Conservation (phyloP, 2,797 vertebrate species). For the Nannoperca australis region DNA sequence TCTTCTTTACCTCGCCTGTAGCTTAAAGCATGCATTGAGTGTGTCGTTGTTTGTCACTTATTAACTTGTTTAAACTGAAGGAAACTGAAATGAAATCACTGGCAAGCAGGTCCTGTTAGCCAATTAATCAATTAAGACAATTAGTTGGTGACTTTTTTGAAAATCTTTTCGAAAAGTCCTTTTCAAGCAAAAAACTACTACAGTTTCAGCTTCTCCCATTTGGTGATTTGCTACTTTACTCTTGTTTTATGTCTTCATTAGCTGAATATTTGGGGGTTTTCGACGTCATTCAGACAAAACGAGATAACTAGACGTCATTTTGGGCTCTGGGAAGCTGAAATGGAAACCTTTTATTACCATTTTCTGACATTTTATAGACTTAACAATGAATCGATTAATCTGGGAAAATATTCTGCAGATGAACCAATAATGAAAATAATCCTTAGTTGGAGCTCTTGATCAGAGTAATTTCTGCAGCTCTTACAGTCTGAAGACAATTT, state of each 20-base stretch:
- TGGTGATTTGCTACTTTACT: neutral
- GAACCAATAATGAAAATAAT: neutral
- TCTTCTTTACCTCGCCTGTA: conserved; percentile 56
- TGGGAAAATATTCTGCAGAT: neutral
- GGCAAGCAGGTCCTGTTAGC: neutral
- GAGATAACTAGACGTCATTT: neutral
- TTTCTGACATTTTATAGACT: neutral
- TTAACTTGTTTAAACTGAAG: neutral
- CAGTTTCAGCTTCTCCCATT: neutral
- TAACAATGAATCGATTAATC: neutral
- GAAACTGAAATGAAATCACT: neutral
- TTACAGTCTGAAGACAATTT: neutral
- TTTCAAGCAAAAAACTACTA: neutral
- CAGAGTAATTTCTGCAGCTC: neutral
- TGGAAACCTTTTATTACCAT: neutral
- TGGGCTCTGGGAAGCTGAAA: neutral
- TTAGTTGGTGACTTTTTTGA: too few species aligned
- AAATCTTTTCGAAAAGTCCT: too few species aligned
- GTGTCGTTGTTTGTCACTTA: neutral
- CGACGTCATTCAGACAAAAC: neutral
- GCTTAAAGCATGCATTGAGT: neutral
- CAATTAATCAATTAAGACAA: too few species aligned
- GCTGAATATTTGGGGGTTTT: neutral
- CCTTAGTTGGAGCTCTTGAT: neutral
- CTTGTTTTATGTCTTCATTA: neutral